phyloP scores from a whole-genome alignment of 2,113 vertebrate genomes.

The Sebastes fasciatus region DNA sequence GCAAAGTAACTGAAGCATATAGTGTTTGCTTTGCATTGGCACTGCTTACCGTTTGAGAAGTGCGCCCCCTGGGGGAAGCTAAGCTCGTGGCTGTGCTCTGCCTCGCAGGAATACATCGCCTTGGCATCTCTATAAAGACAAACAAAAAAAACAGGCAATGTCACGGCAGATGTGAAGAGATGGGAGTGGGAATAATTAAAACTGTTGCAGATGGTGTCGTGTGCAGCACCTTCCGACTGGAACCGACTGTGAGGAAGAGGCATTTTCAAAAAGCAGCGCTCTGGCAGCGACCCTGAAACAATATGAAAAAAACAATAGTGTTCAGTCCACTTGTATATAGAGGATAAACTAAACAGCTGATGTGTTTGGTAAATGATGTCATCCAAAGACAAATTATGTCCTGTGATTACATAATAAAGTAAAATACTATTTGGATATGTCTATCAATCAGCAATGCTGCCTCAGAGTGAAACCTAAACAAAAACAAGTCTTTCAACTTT shows the following conservation, averaged over 20 bases:
- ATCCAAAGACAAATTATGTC: background rate
- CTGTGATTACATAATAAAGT: background rate
- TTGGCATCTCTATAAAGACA: constrained; percentile 90
- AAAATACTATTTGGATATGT: constrained; percentile 2
- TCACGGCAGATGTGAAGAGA: background rate
- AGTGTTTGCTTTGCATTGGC: background rate
- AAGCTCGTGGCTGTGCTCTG: constrained; percentile 96
- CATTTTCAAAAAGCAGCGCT: constrained; percentile 91
- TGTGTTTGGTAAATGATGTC: background rate
- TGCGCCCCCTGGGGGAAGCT: constrained; percentile 97
- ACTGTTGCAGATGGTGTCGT: background rate
- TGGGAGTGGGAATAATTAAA: background rate
- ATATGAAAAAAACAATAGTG: background rate
- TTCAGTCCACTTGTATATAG: background rate
- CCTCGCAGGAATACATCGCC: constrained; percentile 97
- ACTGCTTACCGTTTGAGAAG: constrained; percentile 92
- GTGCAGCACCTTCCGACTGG: constrained; percentile 85
- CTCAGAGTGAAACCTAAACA: background rate
- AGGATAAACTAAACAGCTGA: background rate
- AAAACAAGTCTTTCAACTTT: constrained; percentile 21
- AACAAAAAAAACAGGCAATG: constrained; percentile 12
- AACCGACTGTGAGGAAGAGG: constrained; percentile 79
- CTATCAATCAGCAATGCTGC: background rate
- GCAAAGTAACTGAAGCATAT: background rate
- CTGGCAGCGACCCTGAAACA: constrained; percentile 90